Base-by-base conservation (phyloP, 2,797 vertebrate species). In the Fratercula arctica region DNA sequence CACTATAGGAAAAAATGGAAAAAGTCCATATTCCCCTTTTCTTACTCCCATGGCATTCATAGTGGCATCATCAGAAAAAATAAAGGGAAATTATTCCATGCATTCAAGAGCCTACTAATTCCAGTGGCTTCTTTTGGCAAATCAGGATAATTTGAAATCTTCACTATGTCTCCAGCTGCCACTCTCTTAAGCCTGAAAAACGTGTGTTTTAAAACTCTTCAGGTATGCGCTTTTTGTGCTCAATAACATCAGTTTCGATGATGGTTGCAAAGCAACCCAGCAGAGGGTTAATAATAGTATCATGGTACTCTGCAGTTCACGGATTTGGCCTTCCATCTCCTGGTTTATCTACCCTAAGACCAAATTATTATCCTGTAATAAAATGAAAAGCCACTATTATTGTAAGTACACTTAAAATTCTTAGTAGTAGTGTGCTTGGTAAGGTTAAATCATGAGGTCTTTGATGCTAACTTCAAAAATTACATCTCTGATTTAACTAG, bases 401-500 rank as follows among this genome's bases (percentile, higher is more conserved):
- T 93, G 75, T 92, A 96, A 96, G 95, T 89, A 91, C 85, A 89
- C 93, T 96, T 97, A 91, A 76, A 92, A 88, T 91, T 92, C 88
- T 92, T 87, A 95, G 28, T 96, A 94, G 33, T 95, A 78, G 66
- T 86, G 77, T 93, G 54, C 80, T 95, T 94, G 35, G 85, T 89
- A 90, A 95, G 96, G 95, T 97, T 96, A 96, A 96, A 97, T 94
- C 66, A 92, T 56, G 54, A 95, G 93, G 89, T 93, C 91, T 97
- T 95, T 90, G 82, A 95, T 96, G 73, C 37, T 94, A 89, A 82
- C 72, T 95, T 96, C 69, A 96, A 95, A 97, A 96, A 96, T 94
- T 93, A 92, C 50, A 60, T 88, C 85, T 93, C 85, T 2, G 28
- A 79, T 92, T 93, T 83, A 91, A 79, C 85, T 90, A 81, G 73